A percentile compares a stretch with the other conserved stretches of the same genome.
Evolutionary conservation across 2,888 invertebrate genomes (phyloP).

Genomic region (Synergus itoensis): DNA sequence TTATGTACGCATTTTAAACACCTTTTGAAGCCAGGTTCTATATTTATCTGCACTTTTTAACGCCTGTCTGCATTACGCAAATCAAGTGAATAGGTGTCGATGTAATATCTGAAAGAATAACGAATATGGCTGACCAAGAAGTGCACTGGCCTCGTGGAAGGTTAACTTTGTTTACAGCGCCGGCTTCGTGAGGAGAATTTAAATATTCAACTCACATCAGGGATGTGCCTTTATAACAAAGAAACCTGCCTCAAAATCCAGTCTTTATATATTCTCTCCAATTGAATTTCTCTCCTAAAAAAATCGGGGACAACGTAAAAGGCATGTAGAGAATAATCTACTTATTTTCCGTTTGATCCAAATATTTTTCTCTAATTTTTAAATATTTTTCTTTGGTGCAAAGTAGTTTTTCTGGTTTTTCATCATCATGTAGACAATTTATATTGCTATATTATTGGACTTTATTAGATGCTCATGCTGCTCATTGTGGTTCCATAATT

Average conservation of each 20-base stretch:
- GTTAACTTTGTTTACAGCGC: slow-evolving; percentile 55
- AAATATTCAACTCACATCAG: background rate
- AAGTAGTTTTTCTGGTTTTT: too few species aligned
- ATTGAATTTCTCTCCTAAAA: too few species aligned
- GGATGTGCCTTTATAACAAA: background rate
- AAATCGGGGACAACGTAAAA: too few species aligned
- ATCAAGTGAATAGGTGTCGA: slow-evolving; percentile 12
- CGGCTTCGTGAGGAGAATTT: slow-evolving; percentile 1
- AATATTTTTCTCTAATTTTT: too few species aligned
- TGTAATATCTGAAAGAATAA: slow-evolving; percentile 46
- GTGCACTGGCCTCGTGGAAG: slow-evolving; percentile 60
- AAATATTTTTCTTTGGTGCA: too few species aligned
- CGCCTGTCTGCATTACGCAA: background rate
- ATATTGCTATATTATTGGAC: too few species aligned
- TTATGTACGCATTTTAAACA: background rate
- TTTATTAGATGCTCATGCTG: too few species aligned
- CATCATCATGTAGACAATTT: too few species aligned
- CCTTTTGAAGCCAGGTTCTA: background rate
- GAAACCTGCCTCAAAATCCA: background rate
- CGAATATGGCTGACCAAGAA: slow-evolving; percentile 50
- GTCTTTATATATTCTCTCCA: background rate
- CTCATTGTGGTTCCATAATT: too few species aligned
- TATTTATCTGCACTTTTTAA: background rate
- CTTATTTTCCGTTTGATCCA: too few species aligned
- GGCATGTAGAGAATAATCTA: too few species aligned